Evolutionary conservation across 1,140 invertebrate species (phyloP).

Genomic region (Stegodyphus mimosarum): DNA sequence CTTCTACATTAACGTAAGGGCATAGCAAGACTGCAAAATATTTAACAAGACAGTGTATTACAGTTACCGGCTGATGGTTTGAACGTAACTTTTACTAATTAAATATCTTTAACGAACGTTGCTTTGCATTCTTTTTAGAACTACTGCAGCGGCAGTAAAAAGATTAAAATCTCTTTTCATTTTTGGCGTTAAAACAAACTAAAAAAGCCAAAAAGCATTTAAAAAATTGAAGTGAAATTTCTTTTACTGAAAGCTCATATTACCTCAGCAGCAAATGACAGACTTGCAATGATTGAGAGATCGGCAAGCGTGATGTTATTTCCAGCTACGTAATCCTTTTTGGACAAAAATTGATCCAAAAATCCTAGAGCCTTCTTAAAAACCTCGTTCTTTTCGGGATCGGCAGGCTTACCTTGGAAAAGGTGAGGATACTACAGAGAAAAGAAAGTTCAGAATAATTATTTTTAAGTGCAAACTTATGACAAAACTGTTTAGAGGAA

Average conservation of each 20-base stretch:
- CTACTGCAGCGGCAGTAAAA: background rate
- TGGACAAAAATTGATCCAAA: slow-evolving; percentile 63
- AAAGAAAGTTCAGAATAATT: background rate
- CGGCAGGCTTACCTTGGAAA: slow-evolving; percentile 2
- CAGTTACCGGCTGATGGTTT: too few relatives aligned
- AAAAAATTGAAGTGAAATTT: background rate
- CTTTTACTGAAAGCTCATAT: background rate
- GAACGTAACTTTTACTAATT: background rate
- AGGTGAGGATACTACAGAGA: slow-evolving; percentile 4
- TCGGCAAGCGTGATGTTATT: slow-evolving; percentile 66
- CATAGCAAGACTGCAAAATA: too few relatives aligned
- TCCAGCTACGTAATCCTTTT: slow-evolving; percentile 63
- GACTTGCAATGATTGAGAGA: slow-evolving; percentile 63
- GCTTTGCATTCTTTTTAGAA: background rate
- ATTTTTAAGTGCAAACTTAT: background rate
- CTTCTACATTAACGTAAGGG: too few relatives aligned
- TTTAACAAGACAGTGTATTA: too few relatives aligned
- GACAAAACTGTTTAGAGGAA: too few relatives aligned
- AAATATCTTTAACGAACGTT: background rate
- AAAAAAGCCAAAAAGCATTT: background rate
- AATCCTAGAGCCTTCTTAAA: slow-evolving; percentile 62
- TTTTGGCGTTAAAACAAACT: background rate
- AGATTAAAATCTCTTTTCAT: background rate
- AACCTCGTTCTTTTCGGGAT: slow-evolving; percentile 46
- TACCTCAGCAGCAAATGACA: slow-evolving; percentile 61